These are phyloP conservation scores for Heteractis magnifica DNA, from an alignment of 92 coral and sea anemone species.

Conservation along the genomic window DNA sequence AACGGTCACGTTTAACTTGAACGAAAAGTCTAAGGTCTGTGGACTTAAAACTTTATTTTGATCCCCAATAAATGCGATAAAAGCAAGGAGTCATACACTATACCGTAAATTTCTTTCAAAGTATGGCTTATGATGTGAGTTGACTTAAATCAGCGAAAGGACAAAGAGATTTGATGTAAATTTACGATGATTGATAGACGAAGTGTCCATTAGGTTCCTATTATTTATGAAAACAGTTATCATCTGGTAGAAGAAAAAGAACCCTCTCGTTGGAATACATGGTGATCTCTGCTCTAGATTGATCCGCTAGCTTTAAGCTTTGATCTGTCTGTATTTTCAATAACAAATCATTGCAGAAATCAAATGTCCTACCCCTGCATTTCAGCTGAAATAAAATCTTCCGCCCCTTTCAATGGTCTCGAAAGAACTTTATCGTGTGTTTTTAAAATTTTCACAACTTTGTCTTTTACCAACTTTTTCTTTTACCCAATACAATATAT, in stretches of 20 bases:
- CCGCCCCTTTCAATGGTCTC: not conserved
- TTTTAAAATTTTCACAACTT: not conserved
- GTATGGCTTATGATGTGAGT: not conserved
- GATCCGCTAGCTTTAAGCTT: not conserved
- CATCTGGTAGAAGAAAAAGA: not conserved
- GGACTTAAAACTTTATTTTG: not conserved
- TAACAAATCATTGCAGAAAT: conserved; percentile 3
- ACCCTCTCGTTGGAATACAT: not conserved
- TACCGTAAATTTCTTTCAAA: not conserved
- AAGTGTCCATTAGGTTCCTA: not conserved
- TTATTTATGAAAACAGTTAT: not conserved
- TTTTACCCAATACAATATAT: not conserved
- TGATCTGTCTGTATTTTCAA: not conserved
- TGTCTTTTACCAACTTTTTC: not conserved
- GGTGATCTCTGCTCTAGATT: not conserved
- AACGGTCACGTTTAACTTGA: not conserved
- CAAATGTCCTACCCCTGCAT: not conserved
- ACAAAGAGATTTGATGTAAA: conserved; percentile 12
- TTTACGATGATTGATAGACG: not conserved
- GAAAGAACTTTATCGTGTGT: not conserved
- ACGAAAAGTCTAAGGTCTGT: not conserved
- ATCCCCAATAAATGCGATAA: too few species aligned
- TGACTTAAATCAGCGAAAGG: not conserved
- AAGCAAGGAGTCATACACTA: not conserved
- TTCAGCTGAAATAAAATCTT: not conserved